Evolutionary conservation across 2,113 vertebrate species (phyloP).

Genomic region (Actenoides hombroni): DNA sequence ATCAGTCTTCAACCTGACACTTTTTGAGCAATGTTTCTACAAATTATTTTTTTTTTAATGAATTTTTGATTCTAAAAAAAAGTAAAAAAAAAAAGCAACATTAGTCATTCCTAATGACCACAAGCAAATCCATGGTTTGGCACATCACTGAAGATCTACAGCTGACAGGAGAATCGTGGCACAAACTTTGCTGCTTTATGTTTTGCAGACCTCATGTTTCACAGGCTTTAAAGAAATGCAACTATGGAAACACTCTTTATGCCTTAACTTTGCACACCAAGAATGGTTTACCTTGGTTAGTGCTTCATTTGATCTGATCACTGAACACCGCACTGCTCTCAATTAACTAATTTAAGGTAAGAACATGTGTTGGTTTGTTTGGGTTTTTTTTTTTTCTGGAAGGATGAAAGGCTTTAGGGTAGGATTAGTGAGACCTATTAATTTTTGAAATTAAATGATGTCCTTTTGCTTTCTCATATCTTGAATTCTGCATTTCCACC

Average conservation of each 20-base stretch:
- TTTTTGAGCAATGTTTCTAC: neutral
- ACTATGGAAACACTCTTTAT: neutral
- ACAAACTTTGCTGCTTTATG: neutral
- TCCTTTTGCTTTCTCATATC: neutral
- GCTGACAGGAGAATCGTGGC: neutral
- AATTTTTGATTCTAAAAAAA: neutral
- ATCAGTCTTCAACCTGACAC: neutral
- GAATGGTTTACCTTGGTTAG: neutral
- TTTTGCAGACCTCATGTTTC: neutral
- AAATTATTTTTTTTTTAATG: neutral
- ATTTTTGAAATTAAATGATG: neutral
- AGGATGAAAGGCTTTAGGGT: conserved; percentile 23
- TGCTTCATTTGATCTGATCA: neutral
- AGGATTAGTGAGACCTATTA: neutral
- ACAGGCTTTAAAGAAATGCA: neutral
- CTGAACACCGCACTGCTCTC: neutral
- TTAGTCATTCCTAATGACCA: neutral
- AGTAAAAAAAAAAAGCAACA: neutral
- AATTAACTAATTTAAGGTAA: conserved; percentile 46
- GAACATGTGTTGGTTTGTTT: neutral
- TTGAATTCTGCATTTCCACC: neutral
- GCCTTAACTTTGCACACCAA: neutral
- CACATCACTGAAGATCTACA: neutral
- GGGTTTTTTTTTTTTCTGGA: neutral
- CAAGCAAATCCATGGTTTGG: neutral